Conservation (phyloP, 2,888 invertebrate species). For the Noctua pronuba region DNA sequence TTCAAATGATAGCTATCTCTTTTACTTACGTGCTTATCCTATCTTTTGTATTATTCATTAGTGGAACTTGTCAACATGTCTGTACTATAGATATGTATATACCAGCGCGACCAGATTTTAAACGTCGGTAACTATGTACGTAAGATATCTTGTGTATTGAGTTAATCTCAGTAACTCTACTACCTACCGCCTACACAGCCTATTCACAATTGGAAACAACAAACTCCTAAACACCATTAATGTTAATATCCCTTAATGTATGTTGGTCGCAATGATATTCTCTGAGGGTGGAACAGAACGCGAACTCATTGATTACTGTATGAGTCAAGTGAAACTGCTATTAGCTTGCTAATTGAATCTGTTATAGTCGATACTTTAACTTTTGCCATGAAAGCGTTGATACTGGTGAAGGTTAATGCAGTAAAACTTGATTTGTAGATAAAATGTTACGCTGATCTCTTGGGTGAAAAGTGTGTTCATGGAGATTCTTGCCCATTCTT, state of each 20-base stretch:
- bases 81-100: no score
- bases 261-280: slow-evolving; percentile 26
- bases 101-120: background rate
- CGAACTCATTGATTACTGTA: slow-evolving; percentile 34
- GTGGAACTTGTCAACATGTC: background rate
- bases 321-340: slow-evolving; percentile 16
- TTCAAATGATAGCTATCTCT: background rate
- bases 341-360: slow-evolving; percentile 47
- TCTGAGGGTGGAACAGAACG: slow-evolving; percentile 7
- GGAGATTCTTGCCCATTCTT: no score
- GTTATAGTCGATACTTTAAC: slow-evolving; percentile 32
- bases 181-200: background rate
- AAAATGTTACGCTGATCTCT: no score
- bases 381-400: slow-evolving; percentile 13
- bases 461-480: no score
- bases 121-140: background rate
- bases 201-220: slow-evolving; percentile 7
- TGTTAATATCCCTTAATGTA: slow-evolving; percentile 36
- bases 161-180: background rate
- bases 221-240: slow-evolving; percentile 20
- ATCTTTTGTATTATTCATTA: background rate
- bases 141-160: background rate
- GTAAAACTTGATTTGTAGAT: background rate
- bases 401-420: background rate
- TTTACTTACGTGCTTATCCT: background rate